Evolutionary conservation across 2,888 invertebrate species (phyloP).

Genomic region (Labia minor): DNA sequence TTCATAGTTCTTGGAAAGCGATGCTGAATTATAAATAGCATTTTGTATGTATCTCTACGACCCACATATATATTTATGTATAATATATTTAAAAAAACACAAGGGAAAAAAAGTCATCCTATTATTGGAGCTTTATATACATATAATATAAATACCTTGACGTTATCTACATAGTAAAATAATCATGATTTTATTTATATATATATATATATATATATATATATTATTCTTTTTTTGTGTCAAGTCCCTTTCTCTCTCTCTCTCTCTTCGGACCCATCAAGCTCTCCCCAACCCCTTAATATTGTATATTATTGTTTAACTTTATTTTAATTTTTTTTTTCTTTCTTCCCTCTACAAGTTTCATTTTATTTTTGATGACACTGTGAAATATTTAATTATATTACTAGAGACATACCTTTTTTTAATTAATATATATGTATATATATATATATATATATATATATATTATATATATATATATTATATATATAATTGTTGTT

Average conservation of each 20-base stretch:
- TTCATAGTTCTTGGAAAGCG: conserved; percentile 25
- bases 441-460: too few relatives aligned
- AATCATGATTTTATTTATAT: conserved; percentile 13
- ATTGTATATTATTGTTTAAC: conserved; percentile 13
- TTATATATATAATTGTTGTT: background rate
- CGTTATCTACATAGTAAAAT: conserved; percentile 4
- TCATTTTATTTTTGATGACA: conserved; percentile 13
- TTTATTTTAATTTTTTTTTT: too few relatives aligned
- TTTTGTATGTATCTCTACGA: conserved; percentile 19
- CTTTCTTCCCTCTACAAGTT: background rate
- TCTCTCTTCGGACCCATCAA: background rate
- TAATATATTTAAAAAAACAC: background rate
- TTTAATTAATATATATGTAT: too few relatives aligned
- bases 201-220: too few relatives aligned
- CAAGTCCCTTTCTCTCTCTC: background rate
- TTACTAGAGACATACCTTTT: too few relatives aligned
- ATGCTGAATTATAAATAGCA: conserved; percentile 21
- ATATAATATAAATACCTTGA: conserved; percentile 13
- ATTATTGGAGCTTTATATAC: conserved; percentile 13
- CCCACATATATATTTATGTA: background rate
- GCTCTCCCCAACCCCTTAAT: background rate
- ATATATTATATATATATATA: too few relatives aligned
- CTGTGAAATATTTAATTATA: conserved; percentile 8
- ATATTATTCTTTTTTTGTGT: too few relatives aligned
- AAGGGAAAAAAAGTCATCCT: background rate